phyloP scores from a whole-genome alignment of 2,797 vertebrate species.

The Semaprochilodus insignis region DNA sequence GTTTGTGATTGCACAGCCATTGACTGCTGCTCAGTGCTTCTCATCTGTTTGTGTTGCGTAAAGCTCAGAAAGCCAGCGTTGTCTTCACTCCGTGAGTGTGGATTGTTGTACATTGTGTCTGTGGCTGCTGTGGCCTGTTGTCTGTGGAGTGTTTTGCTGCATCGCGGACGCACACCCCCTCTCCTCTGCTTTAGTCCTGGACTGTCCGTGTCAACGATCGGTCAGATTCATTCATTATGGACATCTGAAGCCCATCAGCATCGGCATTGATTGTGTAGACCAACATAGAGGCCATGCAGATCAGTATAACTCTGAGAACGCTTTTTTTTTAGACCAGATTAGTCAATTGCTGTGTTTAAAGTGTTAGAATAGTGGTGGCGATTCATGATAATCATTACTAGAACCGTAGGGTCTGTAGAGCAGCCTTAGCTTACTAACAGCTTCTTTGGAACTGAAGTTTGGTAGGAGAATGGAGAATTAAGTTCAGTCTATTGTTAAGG shows the following conservation, averaged over 20 bases:
- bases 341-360: not conserved
- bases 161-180: conserved; percentile 7
- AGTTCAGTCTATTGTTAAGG: not conserved
- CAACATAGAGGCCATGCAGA: not conserved
- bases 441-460: not conserved
- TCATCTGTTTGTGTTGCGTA: conserved; percentile 32
- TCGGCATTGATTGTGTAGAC: not conserved
- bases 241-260: conserved; percentile 35
- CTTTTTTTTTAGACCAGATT: not conserved
- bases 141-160: conserved; percentile 33
- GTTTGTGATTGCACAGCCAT: conserved; percentile 29
- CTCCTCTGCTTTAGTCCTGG: conserved; percentile 29
- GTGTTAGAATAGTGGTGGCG: not conserved
- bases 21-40: conserved; percentile 27
- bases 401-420: conserved; percentile 19
- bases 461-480: not conserved
- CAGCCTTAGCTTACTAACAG: conserved; percentile 6
- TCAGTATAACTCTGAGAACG: not conserved
- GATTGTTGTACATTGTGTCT: conserved; percentile 22
- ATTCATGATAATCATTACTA: not conserved
- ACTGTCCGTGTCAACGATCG: conserved; percentile 35
- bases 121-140: conserved; percentile 11
- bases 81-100: conserved; percentile 28
- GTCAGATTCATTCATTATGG: conserved; percentile 44
- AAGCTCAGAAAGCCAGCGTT: conserved; percentile 23